phyloP scores from a whole-genome alignment of 2,797 vertebrate species.

The Acipenser ruthenus region DNA sequence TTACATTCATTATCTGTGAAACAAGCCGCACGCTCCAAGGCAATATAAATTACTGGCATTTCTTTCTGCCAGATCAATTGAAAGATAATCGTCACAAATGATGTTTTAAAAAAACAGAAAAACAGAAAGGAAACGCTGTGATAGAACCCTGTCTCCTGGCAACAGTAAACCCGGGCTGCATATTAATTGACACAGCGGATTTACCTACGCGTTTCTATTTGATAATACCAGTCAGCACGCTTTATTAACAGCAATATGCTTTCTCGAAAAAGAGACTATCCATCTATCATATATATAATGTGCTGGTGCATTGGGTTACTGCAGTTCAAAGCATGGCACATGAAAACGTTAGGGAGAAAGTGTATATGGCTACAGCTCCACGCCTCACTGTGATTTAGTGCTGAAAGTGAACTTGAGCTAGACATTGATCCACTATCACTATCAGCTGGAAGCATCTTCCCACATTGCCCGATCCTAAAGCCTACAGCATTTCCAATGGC shows the following conservation, averaged over 20 bases:
- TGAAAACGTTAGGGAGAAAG: constrained; percentile 21
- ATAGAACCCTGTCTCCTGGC: constrained; percentile 17
- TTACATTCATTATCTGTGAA: no score
- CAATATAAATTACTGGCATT: no score
- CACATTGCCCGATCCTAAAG: constrained; percentile 17
- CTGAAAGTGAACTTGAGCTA: constrained; percentile 22
- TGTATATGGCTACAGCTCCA: constrained; percentile 14
- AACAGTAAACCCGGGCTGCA: constrained; percentile 15
- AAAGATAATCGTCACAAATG: background rate
- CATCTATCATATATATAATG: background rate
- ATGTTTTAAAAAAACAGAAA: background rate
- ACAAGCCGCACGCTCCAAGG: no score
- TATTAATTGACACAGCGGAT: constrained; percentile 13
- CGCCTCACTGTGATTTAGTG: constrained; percentile 12
- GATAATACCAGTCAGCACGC: no score
- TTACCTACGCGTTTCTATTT: constrained; percentile 7
- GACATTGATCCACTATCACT: background rate
- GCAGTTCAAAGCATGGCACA: constrained; percentile 33
- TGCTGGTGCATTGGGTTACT: constrained; percentile 6
- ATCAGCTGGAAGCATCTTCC: background rate
- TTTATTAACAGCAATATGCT: no score
- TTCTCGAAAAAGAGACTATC: no score
- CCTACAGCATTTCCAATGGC: constrained; percentile 29
- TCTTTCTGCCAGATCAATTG: background rate
- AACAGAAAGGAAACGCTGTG: background rate